A percentile compares a stretch with the other conserved stretches of the same genome.
These are phyloP conservation scores for Porites cylindrica DNA, from an alignment of 92 coral and sea anemone genomes.

Conservation along the genomic window DNA sequence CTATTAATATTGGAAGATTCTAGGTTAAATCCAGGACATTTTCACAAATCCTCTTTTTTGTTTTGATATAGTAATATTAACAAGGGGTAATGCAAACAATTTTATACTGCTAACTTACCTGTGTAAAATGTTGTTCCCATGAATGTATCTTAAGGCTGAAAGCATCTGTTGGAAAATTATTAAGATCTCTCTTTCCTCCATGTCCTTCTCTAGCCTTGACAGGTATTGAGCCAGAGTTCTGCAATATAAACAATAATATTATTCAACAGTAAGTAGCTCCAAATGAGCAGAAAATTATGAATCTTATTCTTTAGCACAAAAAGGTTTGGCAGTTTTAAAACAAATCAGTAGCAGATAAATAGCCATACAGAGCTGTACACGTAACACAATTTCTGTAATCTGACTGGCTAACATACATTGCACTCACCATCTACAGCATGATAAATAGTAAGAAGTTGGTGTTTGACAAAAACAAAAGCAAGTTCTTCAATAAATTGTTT, in stretches of 20 bases:
- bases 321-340: too few species aligned
- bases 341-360: too few species aligned
- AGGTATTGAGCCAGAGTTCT: slow-evolving; percentile 95
- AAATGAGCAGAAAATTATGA: too few species aligned
- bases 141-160: slow-evolving; percentile 95
- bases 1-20: not conserved
- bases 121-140: slow-evolving; percentile 91
- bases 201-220: slow-evolving; percentile 85
- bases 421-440: too few species aligned
- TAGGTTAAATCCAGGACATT: not conserved
- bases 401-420: too few species aligned
- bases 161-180: slow-evolving; percentile 92
- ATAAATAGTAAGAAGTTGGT: too few species aligned
- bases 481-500: too few species aligned
- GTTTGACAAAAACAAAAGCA: too few species aligned
- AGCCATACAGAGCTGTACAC: too few species aligned
- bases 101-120: slow-evolving; percentile 52
- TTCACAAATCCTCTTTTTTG: not conserved
- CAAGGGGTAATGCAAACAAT: too few species aligned
- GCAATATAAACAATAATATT: not conserved
- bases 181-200: slow-evolving; percentile 96
- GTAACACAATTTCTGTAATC: too few species aligned
- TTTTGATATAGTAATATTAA: not conserved
- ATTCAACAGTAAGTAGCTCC: not conserved
- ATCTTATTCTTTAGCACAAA: too few species aligned